These are phyloP conservation scores for Amphiprion percula DNA, from an alignment of 2,113 vertebrate species.

Conservation along the genomic window DNA sequence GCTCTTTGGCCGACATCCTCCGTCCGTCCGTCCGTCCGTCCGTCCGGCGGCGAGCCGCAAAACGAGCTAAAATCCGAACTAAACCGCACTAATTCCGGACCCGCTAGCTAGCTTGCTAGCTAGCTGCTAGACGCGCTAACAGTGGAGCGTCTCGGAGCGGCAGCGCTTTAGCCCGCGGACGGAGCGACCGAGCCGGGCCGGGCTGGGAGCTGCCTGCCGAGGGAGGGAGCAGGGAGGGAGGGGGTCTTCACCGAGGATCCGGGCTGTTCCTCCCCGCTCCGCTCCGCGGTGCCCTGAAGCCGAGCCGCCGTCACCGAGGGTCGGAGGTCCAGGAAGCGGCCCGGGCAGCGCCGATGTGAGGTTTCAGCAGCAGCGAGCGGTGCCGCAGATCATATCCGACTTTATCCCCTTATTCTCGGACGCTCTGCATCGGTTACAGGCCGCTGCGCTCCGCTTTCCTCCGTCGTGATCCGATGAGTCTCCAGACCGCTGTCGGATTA, in stretches of 20 bases:
- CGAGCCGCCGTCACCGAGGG: slow-evolving; percentile 71
- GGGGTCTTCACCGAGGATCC: slow-evolving; percentile 43
- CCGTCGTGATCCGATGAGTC: slow-evolving; percentile 75
- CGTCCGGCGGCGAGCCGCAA: slow-evolving; percentile 10
- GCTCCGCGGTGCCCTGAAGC: slow-evolving; percentile 58
- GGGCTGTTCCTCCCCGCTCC: slow-evolving; percentile 38
- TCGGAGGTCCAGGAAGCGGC: slow-evolving; percentile 70
- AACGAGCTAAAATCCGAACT: slow-evolving; percentile 44
- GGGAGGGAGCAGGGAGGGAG: slow-evolving; percentile 44
- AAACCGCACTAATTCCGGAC: slow-evolving; percentile 56
- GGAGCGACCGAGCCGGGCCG: slow-evolving; percentile 49
- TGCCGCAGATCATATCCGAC: slow-evolving; percentile 66
- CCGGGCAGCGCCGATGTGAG: slow-evolving; percentile 48
- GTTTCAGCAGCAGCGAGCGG: slow-evolving; percentile 40
- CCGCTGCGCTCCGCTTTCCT: slow-evolving; percentile 54
- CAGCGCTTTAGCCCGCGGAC: slow-evolving; percentile 52
- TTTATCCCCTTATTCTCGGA: slow-evolving; percentile 54
- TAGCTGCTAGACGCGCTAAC: slow-evolving; percentile 82
- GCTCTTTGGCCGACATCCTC: slow-evolving; percentile 88
- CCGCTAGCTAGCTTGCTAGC: slow-evolving; percentile 79
- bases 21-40: not conserved
- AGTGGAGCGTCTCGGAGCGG: slow-evolving; percentile 18
- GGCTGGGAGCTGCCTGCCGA: slow-evolving; percentile 4
- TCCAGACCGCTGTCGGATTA: slow-evolving; percentile 83
- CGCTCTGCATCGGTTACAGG: slow-evolving; percentile 58